Conservation (phyloP, 2,797 vertebrate species). For the Eurystomus glaucurus region DNA sequence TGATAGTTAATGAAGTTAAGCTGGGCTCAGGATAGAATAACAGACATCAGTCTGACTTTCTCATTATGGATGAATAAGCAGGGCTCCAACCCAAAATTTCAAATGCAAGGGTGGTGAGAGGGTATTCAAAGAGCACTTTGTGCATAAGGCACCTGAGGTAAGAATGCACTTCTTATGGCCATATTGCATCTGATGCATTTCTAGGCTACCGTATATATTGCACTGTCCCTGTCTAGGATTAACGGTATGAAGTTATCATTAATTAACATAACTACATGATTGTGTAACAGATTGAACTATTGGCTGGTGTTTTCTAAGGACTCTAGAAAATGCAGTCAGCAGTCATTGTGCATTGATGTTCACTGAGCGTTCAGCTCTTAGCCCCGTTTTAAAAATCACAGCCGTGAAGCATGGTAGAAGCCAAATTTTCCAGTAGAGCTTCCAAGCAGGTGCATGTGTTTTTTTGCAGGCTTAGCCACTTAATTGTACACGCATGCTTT, state of each 20-base stretch:
- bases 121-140: not conserved
- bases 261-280: not conserved
- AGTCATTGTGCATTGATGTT: not conserved
- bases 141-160: not conserved
- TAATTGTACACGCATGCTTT: not conserved
- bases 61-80: conserved; percentile 44
- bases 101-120: not conserved
- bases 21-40: conserved; percentile 23
- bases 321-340: not conserved
- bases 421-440: not conserved
- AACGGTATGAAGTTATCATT: not conserved
- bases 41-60: conserved; percentile 46
- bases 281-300: not conserved
- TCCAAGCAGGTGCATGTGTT: not conserved
- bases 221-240: not conserved
- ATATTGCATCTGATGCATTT: not conserved
- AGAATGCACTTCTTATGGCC: not conserved
- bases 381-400: not conserved
- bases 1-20: conserved; percentile 60
- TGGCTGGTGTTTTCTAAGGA: not conserved
- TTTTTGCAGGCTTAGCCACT: not conserved
- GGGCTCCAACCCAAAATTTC: not conserved
- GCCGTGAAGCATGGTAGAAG: not conserved
- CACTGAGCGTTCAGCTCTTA: not conserved
- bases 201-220: not conserved